Conservation (phyloP, 30 jellyfish, hydroid and myxozoan species). For the Sanderia malayensis region DNA sequence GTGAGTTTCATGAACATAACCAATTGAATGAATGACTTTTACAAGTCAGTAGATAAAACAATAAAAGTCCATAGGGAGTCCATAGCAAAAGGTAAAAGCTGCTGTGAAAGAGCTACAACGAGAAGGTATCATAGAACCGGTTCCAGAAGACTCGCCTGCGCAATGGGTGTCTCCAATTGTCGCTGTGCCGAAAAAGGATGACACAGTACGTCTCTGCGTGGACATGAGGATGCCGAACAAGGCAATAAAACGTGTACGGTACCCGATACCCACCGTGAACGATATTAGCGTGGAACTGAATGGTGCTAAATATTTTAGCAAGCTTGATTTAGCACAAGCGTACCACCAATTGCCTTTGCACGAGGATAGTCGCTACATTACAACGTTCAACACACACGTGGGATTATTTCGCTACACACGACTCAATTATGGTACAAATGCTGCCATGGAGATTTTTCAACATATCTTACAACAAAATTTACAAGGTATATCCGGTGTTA, state of each 20-base stretch:
- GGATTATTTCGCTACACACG: too few species aligned
- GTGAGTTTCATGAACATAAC: too few species aligned
- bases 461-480: too few species aligned
- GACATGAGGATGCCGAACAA: constrained; percentile 44
- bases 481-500: constrained; percentile 19
- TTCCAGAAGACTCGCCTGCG: constrained; percentile 36
- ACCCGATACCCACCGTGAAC: constrained; percentile 42
- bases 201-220: constrained; percentile 32
- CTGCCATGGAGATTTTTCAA: too few species aligned
- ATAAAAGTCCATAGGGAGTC: too few species aligned
- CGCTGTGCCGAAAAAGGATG: constrained; percentile 46
- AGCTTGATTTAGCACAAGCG: too few species aligned
- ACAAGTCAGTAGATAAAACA: too few species aligned
- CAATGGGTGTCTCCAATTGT: constrained; percentile 61
- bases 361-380: constrained; percentile 26
- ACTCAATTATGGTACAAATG: too few species aligned
- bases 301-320: constrained; percentile 31
- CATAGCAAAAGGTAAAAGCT: constrained; percentile 19
- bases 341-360: constrained; percentile 40
- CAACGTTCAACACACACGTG: constrained; percentile 23
- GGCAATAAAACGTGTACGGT: constrained; percentile 48
- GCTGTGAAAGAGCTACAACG: constrained; percentile 29
- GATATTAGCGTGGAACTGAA: constrained; percentile 33
- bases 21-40: too few species aligned
- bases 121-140: constrained; percentile 45